Evolutionary conservation across 2,888 invertebrate species (phyloP), one percentile per base, ranked within the genome.

Genomic region (Amiota communis): DNA sequence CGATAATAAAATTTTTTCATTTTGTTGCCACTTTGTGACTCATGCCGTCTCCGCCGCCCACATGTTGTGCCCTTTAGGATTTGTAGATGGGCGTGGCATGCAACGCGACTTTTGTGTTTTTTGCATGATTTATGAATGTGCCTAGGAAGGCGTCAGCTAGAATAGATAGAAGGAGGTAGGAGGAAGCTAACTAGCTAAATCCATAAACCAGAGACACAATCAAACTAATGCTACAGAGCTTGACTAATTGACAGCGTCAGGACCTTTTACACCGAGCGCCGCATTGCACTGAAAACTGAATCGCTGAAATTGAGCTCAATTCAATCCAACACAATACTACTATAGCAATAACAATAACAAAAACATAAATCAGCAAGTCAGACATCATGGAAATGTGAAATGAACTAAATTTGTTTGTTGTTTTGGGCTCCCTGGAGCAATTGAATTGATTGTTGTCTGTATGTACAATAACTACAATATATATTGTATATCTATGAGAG

Each of bases 91-190:
- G 13, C 17, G 12, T 36, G 63, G 63, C 63, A 46, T 63, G 63
- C 46, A 12, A 11, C 3, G 36, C 6, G 36, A 36, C 36, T 36
- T 36, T 36, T 36, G 2, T 36, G 36, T 36, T 46, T 46, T 63
- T 63, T 63, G 63, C 63, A 63, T 63, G 63, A 63, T 63, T 63
- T 63, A 63, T 63, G 63, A 46, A 13, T 17, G 36, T 36, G 36
- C 36, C 36, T 36, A 36, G 36, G 36, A 36, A 36, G 36, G 36
- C 36, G 36, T 36, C 36, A 36, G 6, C 36, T 6, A 36, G 36
- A 36, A 6, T 4, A 6, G 3, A 36, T 36, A 6, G 3, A 36
- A 4, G 36, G 6, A 36, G 36, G 36, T 36, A 36, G 36, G 36
- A 36, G 36, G 36, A 2, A 36, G 36, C 36, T 36, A 36, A 36